Conservation (phyloP, 2,797 vertebrate genomes). For the Lycodopsis pacificus region DNA sequence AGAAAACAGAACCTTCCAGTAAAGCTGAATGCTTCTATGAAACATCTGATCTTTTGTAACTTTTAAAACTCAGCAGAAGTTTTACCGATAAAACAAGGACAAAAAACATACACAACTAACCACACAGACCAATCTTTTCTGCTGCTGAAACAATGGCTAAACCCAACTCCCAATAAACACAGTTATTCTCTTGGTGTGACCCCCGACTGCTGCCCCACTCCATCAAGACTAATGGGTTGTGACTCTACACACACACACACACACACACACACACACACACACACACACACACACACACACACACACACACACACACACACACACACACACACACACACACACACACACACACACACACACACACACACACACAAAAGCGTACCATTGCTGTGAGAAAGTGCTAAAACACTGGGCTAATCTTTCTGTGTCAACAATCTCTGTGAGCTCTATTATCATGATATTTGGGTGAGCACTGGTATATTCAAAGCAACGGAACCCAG, state of each 20-base stretch:
- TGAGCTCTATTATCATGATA: slow-evolving; percentile 49
- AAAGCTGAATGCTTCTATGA: neutral
- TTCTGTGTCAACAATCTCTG: slow-evolving; percentile 40
- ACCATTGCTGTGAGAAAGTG: slow-evolving; percentile 24
- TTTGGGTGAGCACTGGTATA: slow-evolving; percentile 10
- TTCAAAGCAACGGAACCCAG: slow-evolving; percentile 14
- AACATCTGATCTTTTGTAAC: neutral
- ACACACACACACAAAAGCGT: slow-evolving; percentile 14
- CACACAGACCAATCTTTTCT: neutral
- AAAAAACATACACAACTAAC: neutral
- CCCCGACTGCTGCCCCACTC: slow-evolving; percentile 54
- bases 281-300: slow-evolving; percentile 30
- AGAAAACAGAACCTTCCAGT: neutral
- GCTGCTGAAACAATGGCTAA: slow-evolving; percentile 35
- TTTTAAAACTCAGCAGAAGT: neutral
- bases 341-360: slow-evolving; percentile 21
- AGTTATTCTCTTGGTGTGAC: slow-evolving; percentile 47
- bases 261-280: slow-evolving; percentile 32
- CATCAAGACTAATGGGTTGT: slow-evolving; percentile 68
- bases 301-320: slow-evolving; percentile 22
- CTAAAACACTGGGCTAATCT: slow-evolving; percentile 37
- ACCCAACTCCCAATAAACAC: slow-evolving; percentile 46
- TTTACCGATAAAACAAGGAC: neutral
- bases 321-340: slow-evolving; percentile 29
- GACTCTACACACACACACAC: slow-evolving; percentile 42